Base-by-base conservation (phyloP, 2,888 invertebrate species). In the Eupelmus urozonus region DNA sequence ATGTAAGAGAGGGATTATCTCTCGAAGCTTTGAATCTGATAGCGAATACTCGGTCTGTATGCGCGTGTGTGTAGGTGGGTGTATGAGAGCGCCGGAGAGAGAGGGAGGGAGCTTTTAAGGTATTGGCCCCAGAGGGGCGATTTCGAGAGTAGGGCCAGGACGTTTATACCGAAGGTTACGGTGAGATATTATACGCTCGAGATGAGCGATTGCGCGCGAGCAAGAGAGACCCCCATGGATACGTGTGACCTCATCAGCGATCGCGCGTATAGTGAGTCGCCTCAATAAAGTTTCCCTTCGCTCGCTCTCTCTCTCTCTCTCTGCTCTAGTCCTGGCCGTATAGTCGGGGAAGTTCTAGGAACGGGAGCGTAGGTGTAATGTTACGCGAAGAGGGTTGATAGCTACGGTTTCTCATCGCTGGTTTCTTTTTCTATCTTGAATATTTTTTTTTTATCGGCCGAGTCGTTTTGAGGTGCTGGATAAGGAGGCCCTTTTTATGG, bases 1-100 rank as follows among this genome's bases (percentile, higher is more conserved):
- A 85, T 87, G 87, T 87, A 87, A 85, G 85, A 86, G 87, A 86
- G 85, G 87, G 87, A 87, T 88, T 87, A 87, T 86, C 85, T 84
- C 82, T 83, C 82, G 84, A 82, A 79, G 84, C 82, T 84, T 82
- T 82, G 85, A 84, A 87, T 86, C 86, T 83, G 86, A 87, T 87
- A 84, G 85, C 80, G 84, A 82, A 81, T 84, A 78, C 80, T 79
- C 18, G 40, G 2, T 16, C 9, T 20, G 18, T 2, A 16, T 9
- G 16, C 45, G 2, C 9, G 34, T 9, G 3, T 5, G 34, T 34
- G 34, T 34, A 34, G 9, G 9, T 5, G 34, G 34, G 34, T 2
- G 53, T 49, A 16, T 42, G 23, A n/a, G 45, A 23, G 16, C 27
- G 23, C 2, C 3, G 1, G 0, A n/a, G 27, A 2, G 20, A 29